A percentile compares a stretch with the other conserved stretches of the same genome.
These are phyloP conservation scores for Glossosoma conforme DNA, from an alignment of 1,140 invertebrate species.

Conservation along the genomic window DNA sequence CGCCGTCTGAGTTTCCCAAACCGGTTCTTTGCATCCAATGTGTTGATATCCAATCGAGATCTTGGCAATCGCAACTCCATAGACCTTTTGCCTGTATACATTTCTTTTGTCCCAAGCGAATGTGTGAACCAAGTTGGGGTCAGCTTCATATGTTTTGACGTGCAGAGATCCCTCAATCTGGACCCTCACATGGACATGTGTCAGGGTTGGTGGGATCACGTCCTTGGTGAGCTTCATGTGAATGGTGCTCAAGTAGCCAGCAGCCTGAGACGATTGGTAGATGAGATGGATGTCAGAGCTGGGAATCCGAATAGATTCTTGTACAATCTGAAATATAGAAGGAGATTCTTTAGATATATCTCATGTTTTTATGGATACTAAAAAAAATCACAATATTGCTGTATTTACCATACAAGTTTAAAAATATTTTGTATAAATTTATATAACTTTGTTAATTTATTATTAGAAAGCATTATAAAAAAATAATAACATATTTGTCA, in stretches of 20 bases:
- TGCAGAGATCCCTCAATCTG: conserved; percentile 89
- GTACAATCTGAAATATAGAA: conserved; percentile 73
- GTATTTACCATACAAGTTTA: no score
- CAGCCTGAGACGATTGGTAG: conserved; percentile 87
- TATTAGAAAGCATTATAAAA: no score
- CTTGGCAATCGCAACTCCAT: conserved; percentile 80
- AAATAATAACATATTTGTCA: no score
- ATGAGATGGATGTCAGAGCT: conserved; percentile 87
- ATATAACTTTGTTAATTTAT: no score
- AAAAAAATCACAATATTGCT: no score
- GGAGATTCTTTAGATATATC: background rate
- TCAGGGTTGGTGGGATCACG: conserved; percentile 71
- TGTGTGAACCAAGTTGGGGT: conserved; percentile 89
- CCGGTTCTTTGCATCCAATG: conserved; percentile 73
- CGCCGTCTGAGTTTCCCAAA: conserved; percentile 93
- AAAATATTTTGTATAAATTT: no score
- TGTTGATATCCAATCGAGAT: conserved; percentile 95
- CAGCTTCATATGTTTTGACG: conserved; percentile 90
- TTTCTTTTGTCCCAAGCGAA: conserved; percentile 97
- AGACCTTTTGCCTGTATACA: conserved; percentile 94
- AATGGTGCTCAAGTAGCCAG: conserved; percentile 88
- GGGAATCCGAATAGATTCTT: conserved; percentile 90
- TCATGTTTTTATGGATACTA: background rate
- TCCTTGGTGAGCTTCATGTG: conserved; percentile 84
- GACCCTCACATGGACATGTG: conserved; percentile 83